Evolutionary conservation across 92 coral and sea anemone species (phyloP).

Genomic region (Porites lobata): DNA sequence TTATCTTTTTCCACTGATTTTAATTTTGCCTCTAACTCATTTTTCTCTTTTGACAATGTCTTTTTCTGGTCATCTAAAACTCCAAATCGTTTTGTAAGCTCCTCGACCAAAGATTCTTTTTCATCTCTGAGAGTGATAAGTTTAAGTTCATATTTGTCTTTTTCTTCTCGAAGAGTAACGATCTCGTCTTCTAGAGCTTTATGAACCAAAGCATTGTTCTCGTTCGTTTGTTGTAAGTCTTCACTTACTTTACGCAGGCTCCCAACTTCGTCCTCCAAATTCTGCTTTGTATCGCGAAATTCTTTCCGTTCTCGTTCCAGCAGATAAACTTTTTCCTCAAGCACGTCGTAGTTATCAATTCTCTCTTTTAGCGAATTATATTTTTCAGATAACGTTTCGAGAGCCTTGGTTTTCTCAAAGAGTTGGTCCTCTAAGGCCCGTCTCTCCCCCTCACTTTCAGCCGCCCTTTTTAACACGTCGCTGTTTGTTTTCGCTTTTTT

Average conservation of each 20-base stretch:
- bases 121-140: constrained; percentile 55
- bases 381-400: constrained; percentile 64
- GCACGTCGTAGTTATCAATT: constrained; percentile 80
- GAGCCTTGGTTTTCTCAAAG: constrained; percentile 62
- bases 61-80: constrained; percentile 74
- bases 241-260: constrained; percentile 24
- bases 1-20: constrained; percentile 38
- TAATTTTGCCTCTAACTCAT: constrained; percentile 63
- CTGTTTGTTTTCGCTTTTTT: constrained; percentile 77
- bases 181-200: constrained; percentile 52
- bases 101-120: constrained; percentile 69
- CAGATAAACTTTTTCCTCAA: constrained; percentile 88
- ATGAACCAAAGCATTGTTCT: constrained; percentile 12
- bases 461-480: constrained; percentile 78
- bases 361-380: constrained; percentile 72
- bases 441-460: constrained; percentile 73
- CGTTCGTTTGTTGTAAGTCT: constrained; percentile 26
- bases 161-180: constrained; percentile 49
- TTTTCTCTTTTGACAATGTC: constrained; percentile 57
- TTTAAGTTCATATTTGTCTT: constrained; percentile 54
- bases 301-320: constrained; percentile 90
- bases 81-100: constrained; percentile 68
- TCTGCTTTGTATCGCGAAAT: constrained; percentile 37
- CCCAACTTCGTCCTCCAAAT: constrained; percentile 64
- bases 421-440: constrained; percentile 80